Evolutionary conservation across 2,888 invertebrate genomes (phyloP), one percentile per base, ranked within the genome.

Genomic region (Drosophila mimica): DNA sequence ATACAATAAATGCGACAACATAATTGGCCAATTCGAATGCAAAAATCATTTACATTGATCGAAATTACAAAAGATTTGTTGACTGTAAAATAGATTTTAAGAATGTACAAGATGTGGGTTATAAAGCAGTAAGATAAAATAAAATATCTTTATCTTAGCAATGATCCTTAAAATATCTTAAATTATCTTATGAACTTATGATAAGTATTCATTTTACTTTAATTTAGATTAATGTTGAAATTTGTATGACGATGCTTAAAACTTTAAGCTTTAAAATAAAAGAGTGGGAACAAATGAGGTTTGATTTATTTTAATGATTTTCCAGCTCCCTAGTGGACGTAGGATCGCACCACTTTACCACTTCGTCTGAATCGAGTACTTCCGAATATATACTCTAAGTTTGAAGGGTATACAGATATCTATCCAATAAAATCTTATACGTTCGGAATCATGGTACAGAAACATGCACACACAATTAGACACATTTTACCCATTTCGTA

Each of bases 1-100:
- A 59, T 11, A 40, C 52, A 71, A 52, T 66, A 43, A 64, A 36
- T 52, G 46, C 48, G 3, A 20, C 13, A 46, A 38, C 30, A 49
- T 38, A 6, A 48, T 48, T n/a, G 31, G 43, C 30, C 17, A 15
- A 43, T 20, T 57, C 40, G n/a, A 28, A n/a, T 9, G 7, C 30
- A 38, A 38, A 30, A 48, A 28, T 28, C 20, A 11, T 17, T 52
- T 20, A 36, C 6, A 38, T 56, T 40, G 20, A 40, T 56, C 11
- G 15, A 20, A 51, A 36, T 30, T 3, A 52, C 30, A 30, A 13
- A 36, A 13, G 20, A 59, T n/a, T n/a, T 15, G 5, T 9, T 7
- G 51, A 28, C 28, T 1, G 4, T 13, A 34, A 28, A 59, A 25
- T 25, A 28, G 5, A 1, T 36, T 28, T 7, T 15, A 46, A 25